Percentiles rank a stretch among this genome's conserved stretches.
These are phyloP conservation scores for Psephotus haematonotus DNA, from an alignment of 2,113 vertebrate species.

Conservation along the genomic window DNA sequence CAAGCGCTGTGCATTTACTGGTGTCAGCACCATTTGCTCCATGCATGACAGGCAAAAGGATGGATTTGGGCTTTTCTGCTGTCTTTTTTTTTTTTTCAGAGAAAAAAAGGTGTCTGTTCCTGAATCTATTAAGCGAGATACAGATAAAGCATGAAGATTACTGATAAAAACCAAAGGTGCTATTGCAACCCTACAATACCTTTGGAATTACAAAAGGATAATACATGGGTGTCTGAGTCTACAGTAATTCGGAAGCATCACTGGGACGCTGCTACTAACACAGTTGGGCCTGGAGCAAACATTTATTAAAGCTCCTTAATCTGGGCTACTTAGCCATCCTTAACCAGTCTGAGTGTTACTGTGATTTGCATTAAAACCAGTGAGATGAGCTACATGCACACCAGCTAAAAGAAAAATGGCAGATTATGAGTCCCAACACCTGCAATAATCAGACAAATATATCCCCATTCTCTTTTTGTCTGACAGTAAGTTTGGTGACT, in stretches of 20 bases:
- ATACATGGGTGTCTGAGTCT: not conserved
- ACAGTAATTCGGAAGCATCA: not conserved
- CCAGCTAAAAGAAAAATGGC: not conserved
- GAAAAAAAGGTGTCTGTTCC: not conserved
- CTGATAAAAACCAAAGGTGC: not conserved
- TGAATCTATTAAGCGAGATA: not conserved
- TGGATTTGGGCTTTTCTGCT: not conserved
- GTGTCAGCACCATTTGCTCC: constrained; percentile 46
- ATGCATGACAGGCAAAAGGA: not conserved
- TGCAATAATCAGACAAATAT: not conserved
- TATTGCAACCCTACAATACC: not conserved
- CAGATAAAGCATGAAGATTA: not conserved
- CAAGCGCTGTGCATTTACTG: constrained; percentile 45
- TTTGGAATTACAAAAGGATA: not conserved
- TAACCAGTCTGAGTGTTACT: not conserved
- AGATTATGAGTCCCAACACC: not conserved
- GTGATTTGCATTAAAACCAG: not conserved
- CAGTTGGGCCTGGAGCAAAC: not conserved
- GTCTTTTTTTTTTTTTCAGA: not conserved
- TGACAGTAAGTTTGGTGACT: not conserved
- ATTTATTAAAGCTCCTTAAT: not conserved
- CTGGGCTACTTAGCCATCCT: not conserved
- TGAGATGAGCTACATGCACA: not conserved
- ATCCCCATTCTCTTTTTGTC: not conserved
- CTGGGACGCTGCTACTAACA: not conserved